phyloP scores from a whole-genome alignment of 2,888 invertebrate species.

The Melieria picta region DNA sequence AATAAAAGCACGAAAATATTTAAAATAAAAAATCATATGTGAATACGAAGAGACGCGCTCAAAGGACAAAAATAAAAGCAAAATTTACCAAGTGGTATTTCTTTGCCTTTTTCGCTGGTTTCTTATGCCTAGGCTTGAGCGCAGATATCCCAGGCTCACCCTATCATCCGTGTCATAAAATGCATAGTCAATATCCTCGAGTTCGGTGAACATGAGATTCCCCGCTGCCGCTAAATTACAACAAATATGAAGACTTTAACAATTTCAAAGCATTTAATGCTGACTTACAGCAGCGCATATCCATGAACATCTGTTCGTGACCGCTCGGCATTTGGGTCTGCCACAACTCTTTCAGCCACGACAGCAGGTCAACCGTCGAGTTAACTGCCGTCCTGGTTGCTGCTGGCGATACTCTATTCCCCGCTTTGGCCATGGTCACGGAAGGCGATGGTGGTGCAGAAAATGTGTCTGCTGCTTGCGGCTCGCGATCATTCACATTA shows the following conservation, averaged over 20 bases:
- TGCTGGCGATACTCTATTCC: background rate
- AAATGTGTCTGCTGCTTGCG: background rate
- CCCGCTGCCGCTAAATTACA: constrained; percentile 36
- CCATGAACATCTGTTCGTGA: constrained; percentile 32
- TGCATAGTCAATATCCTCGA: constrained; percentile 51
- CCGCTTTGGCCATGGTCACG: background rate
- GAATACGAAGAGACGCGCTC: too few species aligned
- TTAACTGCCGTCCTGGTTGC: background rate
- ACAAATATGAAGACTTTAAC: background rate
- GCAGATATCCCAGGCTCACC: constrained; percentile 45
- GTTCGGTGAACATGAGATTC: constrained; percentile 41
- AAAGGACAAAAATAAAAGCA: constrained; percentile 1
- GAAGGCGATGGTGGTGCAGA: background rate
- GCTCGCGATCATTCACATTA: background rate
- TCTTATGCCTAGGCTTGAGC: constrained; percentile 49
- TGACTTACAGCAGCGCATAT: constrained; percentile 41
- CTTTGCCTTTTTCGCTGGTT: constrained; percentile 46
- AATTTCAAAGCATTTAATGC: background rate
- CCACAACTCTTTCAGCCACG: constrained; percentile 43
- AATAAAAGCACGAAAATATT: background rate
- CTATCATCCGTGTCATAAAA: constrained; percentile 49
- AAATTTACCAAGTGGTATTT: constrained; percentile 44
- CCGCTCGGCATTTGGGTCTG: background rate
- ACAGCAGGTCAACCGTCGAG: constrained; percentile 34
- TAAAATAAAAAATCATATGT: background rate